Evolutionary conservation across 2,797 vertebrate species (phyloP).

Genomic region (Phalloptychus januarius): DNA sequence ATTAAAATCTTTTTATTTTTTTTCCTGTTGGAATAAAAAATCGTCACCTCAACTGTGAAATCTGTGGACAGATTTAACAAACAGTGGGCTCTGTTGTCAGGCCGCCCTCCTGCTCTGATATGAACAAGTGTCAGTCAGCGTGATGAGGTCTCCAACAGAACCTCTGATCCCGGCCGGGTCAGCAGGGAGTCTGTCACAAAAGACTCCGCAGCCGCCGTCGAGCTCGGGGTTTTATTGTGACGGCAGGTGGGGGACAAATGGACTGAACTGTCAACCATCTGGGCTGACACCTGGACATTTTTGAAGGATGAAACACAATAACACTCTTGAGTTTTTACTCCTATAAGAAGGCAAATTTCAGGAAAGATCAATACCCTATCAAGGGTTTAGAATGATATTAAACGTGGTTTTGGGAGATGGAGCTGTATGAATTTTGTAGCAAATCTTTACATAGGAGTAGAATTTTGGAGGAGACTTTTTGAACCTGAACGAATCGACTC

Average conservation of each 20-base stretch:
- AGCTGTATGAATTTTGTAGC: neutral
- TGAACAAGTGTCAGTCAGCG: constrained; percentile 8
- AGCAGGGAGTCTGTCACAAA: constrained; percentile 9
- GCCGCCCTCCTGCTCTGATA: constrained; percentile 30
- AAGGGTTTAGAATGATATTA: neutral
- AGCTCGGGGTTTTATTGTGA: neutral
- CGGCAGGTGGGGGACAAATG: constrained; percentile 16
- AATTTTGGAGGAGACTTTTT: neutral
- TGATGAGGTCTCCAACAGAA: constrained; percentile 9
- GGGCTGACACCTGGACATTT: neutral
- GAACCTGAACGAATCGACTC: neutral
- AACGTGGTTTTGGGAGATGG: neutral
- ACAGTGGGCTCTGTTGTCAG: constrained; percentile 1
- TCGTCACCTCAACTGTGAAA: neutral
- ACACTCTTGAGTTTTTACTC: neutral
- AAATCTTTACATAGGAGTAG: neutral
- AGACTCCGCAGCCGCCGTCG: neutral
- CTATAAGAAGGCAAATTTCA: neutral
- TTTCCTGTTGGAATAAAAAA: neutral
- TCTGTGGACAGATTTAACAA: constrained; percentile 3
- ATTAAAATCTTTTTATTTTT: neutral
- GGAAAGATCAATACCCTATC: neutral
- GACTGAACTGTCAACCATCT: neutral
- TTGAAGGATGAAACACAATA: constrained; percentile 7
- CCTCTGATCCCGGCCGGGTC: constrained; percentile 19